Conservation (phyloP, 2,113 vertebrate genomes). For the Eudyptes chrysolophus region DNA sequence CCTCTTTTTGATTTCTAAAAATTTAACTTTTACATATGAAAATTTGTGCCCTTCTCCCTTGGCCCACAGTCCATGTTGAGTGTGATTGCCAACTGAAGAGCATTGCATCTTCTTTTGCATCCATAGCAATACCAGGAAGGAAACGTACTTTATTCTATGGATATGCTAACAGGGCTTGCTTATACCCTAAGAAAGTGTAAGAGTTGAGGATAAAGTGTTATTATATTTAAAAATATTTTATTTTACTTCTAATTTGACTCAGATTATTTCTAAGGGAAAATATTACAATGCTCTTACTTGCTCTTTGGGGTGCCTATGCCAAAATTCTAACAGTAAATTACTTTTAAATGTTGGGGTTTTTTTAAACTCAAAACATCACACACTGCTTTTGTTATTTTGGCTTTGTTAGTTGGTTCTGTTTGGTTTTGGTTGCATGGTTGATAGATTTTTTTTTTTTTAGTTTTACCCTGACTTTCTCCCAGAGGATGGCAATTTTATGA, state of each 20-base stretch:
- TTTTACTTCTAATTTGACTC: background rate
- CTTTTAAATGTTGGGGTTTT: background rate
- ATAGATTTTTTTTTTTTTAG: background rate
- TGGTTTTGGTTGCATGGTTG: background rate
- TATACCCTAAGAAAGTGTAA: background rate
- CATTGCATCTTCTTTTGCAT: background rate
- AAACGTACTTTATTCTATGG: background rate
- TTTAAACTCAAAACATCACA: background rate
- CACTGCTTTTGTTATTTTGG: background rate
- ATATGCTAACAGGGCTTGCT: background rate
- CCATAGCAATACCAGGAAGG: background rate
- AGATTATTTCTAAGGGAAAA: constrained; percentile 2
- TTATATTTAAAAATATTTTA: background rate
- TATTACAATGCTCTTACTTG: background rate
- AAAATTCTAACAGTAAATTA: background rate
- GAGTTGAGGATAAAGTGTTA: background rate
- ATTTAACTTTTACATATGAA: background rate
- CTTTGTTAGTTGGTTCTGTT: background rate
- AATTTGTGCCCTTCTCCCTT: background rate
- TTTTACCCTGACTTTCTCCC: background rate
- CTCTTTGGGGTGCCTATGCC: background rate
- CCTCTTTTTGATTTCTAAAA: background rate
- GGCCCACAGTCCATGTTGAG: background rate
- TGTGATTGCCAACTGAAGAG: background rate
- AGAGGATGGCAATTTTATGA: background rate